These are phyloP conservation scores for Narcine bancroftii DNA, from an alignment of 2,113 vertebrate species.

Conservation along the genomic window DNA sequence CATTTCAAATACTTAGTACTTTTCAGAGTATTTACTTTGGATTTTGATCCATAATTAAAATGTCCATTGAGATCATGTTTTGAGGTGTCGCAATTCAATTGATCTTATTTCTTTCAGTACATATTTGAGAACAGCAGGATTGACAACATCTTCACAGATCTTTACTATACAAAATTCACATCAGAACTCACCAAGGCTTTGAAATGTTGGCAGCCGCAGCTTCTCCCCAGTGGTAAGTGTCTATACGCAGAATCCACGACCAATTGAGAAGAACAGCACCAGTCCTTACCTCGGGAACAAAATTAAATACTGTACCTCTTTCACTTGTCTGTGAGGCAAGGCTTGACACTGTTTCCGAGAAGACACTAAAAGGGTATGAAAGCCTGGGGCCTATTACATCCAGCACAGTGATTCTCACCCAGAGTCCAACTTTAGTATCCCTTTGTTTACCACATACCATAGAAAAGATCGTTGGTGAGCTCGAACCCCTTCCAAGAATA, in stretches of 20 bases:
- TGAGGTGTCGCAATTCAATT: neutral
- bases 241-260: slow-evolving; percentile 25
- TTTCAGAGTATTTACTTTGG: neutral
- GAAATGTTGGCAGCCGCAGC: slow-evolving; percentile 77
- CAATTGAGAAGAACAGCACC: neutral
- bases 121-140: slow-evolving; percentile 93
- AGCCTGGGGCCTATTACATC: neutral
- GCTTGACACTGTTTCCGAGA: neutral
- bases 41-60: neutral
- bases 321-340: neutral
- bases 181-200: slow-evolving; percentile 78
- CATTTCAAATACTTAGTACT: neutral
- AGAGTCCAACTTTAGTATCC: no score
- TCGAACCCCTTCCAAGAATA: no score
- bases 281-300: neutral
- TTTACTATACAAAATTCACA: slow-evolving; percentile 86
- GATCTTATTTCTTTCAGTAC: slow-evolving; percentile 64
- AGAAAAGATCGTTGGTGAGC: no score
- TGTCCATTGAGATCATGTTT: neutral
- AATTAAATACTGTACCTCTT: neutral
- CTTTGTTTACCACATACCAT: no score
- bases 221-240: slow-evolving; percentile 79
- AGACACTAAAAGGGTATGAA: neutral
- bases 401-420: no score
- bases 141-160: slow-evolving; percentile 97